phyloP scores from a whole-genome alignment of 1,140 invertebrate genomes.

The Bombus turneri region DNA sequence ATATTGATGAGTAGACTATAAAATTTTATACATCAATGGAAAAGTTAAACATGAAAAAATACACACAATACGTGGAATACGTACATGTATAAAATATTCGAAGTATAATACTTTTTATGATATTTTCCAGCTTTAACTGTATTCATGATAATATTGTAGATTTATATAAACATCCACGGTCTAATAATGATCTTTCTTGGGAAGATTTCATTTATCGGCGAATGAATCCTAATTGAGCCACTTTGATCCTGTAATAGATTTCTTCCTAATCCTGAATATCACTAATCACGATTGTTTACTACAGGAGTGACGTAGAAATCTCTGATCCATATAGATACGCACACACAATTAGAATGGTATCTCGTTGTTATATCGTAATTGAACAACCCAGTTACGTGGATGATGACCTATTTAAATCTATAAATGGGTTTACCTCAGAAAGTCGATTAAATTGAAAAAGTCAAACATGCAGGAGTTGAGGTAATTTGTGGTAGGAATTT shows the following conservation, averaged over 20 bases:
- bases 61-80: neutral
- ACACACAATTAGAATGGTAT: neutral
- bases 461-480: neutral
- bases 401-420: neutral
- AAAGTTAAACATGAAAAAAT: neutral
- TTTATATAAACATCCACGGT: neutral
- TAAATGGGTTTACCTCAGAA: neutral
- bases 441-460: neutral
- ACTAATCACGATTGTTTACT: neutral
- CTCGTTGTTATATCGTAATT: neutral
- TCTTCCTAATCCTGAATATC: constrained; percentile 1
- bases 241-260: too few relatives aligned
- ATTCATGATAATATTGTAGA: neutral
- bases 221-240: neutral
- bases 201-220: neutral
- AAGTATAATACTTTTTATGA: too few relatives aligned
- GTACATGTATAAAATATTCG: too few relatives aligned
- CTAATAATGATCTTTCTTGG: neutral
- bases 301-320: constrained; percentile 1
- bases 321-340: neutral
- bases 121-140: too few relatives aligned
- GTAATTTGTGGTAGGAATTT: neutral
- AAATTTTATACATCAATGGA: neutral
- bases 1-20: too few relatives aligned
- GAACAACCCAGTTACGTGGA: neutral